Evolutionary conservation across 2,888 invertebrate species (phyloP).

Genomic region (Mimumesa dahlbomi): DNA sequence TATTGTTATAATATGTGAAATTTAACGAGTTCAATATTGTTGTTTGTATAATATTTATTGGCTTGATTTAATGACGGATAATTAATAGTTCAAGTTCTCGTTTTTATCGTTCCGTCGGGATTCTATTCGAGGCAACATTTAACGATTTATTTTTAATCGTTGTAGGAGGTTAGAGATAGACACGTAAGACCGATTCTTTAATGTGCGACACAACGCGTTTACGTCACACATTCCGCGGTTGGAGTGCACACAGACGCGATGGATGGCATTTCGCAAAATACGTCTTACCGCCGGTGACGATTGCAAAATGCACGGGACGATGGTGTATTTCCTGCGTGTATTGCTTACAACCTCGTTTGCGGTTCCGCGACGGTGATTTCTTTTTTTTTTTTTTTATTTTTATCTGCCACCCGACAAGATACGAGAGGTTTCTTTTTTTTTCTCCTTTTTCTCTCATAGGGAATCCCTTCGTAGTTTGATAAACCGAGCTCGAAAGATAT

Average conservation of each 20-base stretch:
- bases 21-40: too few species aligned
- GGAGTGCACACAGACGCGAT: background rate
- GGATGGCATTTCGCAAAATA: background rate
- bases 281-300: conserved; percentile 11
- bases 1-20: too few species aligned
- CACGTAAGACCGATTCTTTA: conserved; percentile 17
- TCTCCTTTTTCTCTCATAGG: too few species aligned
- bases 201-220: background rate
- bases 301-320: conserved; percentile 9
- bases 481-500: background rate
- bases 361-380: conserved; percentile 2
- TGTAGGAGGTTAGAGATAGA: conserved; percentile 10
- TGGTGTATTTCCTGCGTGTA: conserved; percentile 3
- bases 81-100: too few species aligned
- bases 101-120: too few species aligned
- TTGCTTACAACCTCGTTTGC: background rate
- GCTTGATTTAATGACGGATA: too few species aligned
- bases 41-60: too few species aligned
- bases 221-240: conserved; percentile 7
- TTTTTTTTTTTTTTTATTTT: too few species aligned
- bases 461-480: conserved; percentile 21
- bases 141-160: conserved; percentile 14
- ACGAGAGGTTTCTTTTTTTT: background rate
- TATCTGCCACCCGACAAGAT: too few species aligned
- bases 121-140: too few species aligned